These are phyloP conservation scores for Ferrisia virgata DNA, from an alignment of 2,888 invertebrate species.

Conservation along the genomic window DNA sequence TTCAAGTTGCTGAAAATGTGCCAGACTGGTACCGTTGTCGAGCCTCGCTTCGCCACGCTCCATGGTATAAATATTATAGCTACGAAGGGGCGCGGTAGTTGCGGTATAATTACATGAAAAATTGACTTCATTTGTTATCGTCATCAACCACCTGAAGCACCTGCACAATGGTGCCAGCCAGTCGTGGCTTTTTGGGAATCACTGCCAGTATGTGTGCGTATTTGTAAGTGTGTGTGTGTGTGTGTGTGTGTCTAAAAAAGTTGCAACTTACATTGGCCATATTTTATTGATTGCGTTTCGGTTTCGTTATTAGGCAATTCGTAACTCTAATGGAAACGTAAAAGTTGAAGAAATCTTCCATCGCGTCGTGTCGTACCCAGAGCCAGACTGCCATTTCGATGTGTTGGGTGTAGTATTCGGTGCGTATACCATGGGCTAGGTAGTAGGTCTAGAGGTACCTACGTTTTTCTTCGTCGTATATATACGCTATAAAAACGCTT, in stretches of 20 bases:
- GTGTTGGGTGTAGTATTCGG: too few relatives aligned
- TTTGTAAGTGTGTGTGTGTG: too few relatives aligned
- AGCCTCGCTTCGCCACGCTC: background rate
- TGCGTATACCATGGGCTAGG: too few relatives aligned
- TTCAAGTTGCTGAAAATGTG: slow-evolving; percentile 12
- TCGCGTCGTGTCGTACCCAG: background rate
- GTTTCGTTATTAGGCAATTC: slow-evolving; percentile 24
- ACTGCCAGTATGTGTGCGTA: too few relatives aligned
- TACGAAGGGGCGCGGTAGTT: background rate
- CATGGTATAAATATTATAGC: slow-evolving; percentile 15
- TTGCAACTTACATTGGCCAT: background rate
- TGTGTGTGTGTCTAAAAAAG: too few relatives aligned
- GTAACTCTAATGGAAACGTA: background rate
- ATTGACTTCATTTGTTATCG: background rate
- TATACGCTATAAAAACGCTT: background rate
- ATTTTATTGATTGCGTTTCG: slow-evolving; percentile 39
- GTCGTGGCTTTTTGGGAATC: background rate
- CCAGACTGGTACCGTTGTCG: background rate
- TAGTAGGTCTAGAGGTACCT: too few relatives aligned
- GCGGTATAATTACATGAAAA: slow-evolving; percentile 9
- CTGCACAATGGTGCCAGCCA: slow-evolving; percentile 17
- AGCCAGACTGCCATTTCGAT: background rate
- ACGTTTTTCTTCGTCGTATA: background rate
- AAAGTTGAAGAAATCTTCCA: slow-evolving; percentile 22
- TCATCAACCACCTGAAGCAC: slow-evolving; percentile 15